These are phyloP conservation scores for Lerema accius DNA, from an alignment of 1,140 invertebrate species.

Conservation along the genomic window DNA sequence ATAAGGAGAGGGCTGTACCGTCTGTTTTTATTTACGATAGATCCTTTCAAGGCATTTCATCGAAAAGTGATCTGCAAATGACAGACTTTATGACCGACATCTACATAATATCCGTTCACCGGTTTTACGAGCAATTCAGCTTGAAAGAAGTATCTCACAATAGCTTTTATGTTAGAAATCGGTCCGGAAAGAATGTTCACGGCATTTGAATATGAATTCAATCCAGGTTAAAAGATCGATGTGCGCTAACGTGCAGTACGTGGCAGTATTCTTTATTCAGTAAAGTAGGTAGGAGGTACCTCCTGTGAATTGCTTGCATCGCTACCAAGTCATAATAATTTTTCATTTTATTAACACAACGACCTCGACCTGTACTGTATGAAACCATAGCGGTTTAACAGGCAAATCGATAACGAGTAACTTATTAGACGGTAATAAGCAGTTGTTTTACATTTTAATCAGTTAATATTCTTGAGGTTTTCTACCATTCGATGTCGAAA, in stretches of 20 bases:
- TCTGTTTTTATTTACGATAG: neutral
- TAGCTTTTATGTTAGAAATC: constrained; percentile 39
- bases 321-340: neutral
- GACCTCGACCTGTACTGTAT: neutral
- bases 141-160: constrained; percentile 35
- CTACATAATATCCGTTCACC: constrained; percentile 47
- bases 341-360: neutral
- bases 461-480: too few relatives aligned
- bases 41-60: constrained; percentile 6
- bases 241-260: constrained; percentile 25
- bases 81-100: constrained; percentile 46
- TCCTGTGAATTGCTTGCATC: constrained; percentile 13
- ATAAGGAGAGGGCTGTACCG: neutral
- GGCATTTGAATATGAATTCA: constrained; percentile 35
- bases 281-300: too few relatives aligned
- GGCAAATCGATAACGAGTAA: neutral
- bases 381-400: too few relatives aligned
- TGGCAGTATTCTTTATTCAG: constrained; percentile 22
- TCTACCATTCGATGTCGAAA: too few relatives aligned
- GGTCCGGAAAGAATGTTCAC: constrained; percentile 27
- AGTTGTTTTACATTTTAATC: too few relatives aligned
- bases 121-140: constrained; percentile 44
- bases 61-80: constrained; percentile 42
- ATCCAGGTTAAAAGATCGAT: constrained; percentile 35
- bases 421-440: too few relatives aligned